These are phyloP conservation scores for Notothenia coriiceps DNA, from an alignment of 2,113 vertebrate genomes.

Conservation along the genomic window DNA sequence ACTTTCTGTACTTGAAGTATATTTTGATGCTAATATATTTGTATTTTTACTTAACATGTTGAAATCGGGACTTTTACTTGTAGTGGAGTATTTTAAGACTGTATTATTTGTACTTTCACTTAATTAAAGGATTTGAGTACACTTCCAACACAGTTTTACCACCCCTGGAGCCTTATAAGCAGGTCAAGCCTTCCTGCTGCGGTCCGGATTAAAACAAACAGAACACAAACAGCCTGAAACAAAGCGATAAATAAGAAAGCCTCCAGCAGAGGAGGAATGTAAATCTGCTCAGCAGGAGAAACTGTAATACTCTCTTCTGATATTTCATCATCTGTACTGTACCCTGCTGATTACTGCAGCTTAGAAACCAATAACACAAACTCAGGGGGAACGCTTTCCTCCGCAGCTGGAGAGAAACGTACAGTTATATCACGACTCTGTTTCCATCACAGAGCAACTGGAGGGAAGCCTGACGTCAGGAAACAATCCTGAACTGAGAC, in stretches of 20 bases:
- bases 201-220: background rate
- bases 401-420: background rate
- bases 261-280: background rate
- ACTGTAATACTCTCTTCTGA: background rate
- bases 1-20: too few relatives aligned
- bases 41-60: too few relatives aligned
- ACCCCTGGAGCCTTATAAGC: background rate
- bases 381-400: background rate
- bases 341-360: background rate
- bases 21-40: too few relatives aligned
- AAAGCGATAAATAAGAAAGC: background rate
- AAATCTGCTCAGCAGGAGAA: background rate
- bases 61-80: too few relatives aligned
- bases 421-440: background rate
- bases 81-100: too few relatives aligned
- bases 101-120: too few relatives aligned
- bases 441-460: background rate
- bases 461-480: background rate
- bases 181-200: background rate
- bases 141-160: too few relatives aligned
- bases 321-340: constrained; percentile 1
- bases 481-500: background rate
- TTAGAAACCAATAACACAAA: constrained; percentile 1
- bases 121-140: too few relatives aligned
- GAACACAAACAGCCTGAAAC: background rate